Evolutionary conservation across 2,888 invertebrate genomes (phyloP), one percentile per base, ranked within the genome.

Genomic region (Ptychoptera albimana): DNA sequence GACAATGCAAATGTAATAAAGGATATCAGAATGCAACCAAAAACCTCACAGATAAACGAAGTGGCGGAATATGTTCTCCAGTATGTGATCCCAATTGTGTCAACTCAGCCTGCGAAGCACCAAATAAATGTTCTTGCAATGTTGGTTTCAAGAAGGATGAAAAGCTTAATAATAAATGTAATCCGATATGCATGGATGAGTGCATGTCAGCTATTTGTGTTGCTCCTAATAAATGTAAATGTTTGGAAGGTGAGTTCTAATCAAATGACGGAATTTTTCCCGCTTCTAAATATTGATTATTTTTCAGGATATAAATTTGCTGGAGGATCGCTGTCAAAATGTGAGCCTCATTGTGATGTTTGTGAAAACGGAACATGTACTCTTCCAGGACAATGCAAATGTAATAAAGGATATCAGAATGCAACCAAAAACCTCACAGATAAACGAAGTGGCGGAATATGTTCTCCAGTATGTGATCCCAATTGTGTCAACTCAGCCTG

Each of bases 381-480:
- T 0, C 71, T 70, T 0, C 76, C 77, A 0, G 73, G 75, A 39
- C 60, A 67, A 2, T 80, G 80, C 55, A 64, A 57, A 23, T 80
- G 80, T 52, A 60, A 65, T 14, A 52, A 60, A 2, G 77, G 77
- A 1, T 77, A 67, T 52, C 23, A 23, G 23, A 7, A 23, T 23
- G 3, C 7, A 23, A 23, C 23, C 7, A 23, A 23, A 23, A 5
- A 5, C 7, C 3, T 23, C 7, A 5, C 3, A 5, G 7, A 23
- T 23, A 23, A 23, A 6, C 32, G 29, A 39, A 30, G 23, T 23
- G 23, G 23, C 7, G 23, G 4, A 23, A 23, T 23, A 42, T 45
- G 45, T 43, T 15, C 11, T 10, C 46, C 46, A 29, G 13, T 29
- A 23, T 46, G 46, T 15, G 8, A 38, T 8, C 6, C 43, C 32